phyloP scores from a whole-genome alignment of 1,140 invertebrate species.

The Venturia canescens region DNA sequence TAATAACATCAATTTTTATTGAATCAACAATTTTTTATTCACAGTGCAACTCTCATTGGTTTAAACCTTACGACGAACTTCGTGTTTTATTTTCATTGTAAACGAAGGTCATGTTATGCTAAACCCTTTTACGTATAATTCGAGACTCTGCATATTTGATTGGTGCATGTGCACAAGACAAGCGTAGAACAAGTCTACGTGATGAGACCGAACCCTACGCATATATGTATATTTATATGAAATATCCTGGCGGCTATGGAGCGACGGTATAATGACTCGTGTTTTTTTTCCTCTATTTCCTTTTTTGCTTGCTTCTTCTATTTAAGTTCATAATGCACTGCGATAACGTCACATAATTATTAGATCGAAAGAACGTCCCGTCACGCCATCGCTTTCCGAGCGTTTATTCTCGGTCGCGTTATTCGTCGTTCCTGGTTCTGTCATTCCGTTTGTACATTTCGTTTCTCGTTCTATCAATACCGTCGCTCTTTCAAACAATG shows the following conservation, averaged over 20 bases:
- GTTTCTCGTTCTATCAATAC: background rate
- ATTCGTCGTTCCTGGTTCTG: slow-evolving; percentile 16
- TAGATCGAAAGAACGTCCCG: slow-evolving; percentile 47
- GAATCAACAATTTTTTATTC: too few relatives aligned
- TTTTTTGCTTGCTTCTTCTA: slow-evolving; percentile 43
- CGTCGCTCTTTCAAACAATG: too few relatives aligned
- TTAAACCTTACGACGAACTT: background rate
- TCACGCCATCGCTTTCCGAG: slow-evolving; percentile 45
- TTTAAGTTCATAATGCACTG: slow-evolving; percentile 47
- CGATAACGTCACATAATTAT: slow-evolving; percentile 54
- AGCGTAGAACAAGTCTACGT: slow-evolving; percentile 1
- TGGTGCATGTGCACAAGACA: background rate
- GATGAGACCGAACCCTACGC: background rate
- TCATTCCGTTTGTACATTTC: slow-evolving; percentile 8
- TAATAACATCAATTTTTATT: too few relatives aligned
- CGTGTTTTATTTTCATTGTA: background rate
- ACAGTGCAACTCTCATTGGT: too few relatives aligned
- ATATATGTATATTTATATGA: background rate
- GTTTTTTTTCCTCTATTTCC: too few relatives aligned
- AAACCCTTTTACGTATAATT: background rate
- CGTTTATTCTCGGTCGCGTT: background rate
- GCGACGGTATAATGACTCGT: slow-evolving; percentile 1
- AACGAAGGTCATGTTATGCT: background rate
- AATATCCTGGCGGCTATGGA: background rate
- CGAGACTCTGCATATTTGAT: background rate